Percentiles rank a stretch among this genome's conserved stretches.
phyloP scores from a whole-genome alignment of 2,888 invertebrate species.

The Acleris holmiana region DNA sequence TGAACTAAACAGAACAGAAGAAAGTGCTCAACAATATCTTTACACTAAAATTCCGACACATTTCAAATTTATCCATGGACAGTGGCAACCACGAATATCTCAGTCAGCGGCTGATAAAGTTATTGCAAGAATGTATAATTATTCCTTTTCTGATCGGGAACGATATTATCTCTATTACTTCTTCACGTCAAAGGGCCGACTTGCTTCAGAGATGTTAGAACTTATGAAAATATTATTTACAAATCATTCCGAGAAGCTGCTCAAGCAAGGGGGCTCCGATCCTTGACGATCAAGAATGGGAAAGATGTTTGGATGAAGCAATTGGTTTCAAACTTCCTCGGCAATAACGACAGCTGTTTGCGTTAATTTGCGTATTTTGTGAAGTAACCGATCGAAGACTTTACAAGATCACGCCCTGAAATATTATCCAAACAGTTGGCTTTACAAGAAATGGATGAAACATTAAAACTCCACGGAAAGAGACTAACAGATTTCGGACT shows the following conservation, averaged over 20 bases:
- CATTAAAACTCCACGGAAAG: no score
- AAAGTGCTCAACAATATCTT: conserved; percentile 40
- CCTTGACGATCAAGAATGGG: conserved; percentile 29
- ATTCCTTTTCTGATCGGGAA: conserved; percentile 40
- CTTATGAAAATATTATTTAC: conserved; percentile 36
- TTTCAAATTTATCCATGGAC: conserved; percentile 39
- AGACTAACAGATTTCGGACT: no score
- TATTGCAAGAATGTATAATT: conserved; percentile 41
- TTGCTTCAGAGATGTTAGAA: conserved; percentile 42
- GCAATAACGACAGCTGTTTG: conserved; percentile 41
- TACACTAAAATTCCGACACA: conserved; percentile 41
- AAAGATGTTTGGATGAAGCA: conserved; percentile 38
- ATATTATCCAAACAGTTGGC: neutral
- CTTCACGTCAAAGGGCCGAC: conserved; percentile 43
- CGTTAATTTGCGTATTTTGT: conserved; percentile 39
- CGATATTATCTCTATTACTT: conserved; percentile 44
- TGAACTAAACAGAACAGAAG: conserved; percentile 38
- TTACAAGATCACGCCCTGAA: conserved; percentile 39
- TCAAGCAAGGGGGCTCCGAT: conserved; percentile 28
- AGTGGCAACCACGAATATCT: conserved; percentile 39
- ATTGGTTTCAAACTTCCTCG: conserved; percentile 39
- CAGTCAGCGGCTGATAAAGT: conserved; percentile 21
- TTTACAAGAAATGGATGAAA: no score
- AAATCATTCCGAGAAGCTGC: conserved; percentile 30
- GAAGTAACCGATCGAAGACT: conserved; percentile 30